Base-by-base conservation (phyloP, 2,113 vertebrate species). In the Phainopepla nitens region DNA sequence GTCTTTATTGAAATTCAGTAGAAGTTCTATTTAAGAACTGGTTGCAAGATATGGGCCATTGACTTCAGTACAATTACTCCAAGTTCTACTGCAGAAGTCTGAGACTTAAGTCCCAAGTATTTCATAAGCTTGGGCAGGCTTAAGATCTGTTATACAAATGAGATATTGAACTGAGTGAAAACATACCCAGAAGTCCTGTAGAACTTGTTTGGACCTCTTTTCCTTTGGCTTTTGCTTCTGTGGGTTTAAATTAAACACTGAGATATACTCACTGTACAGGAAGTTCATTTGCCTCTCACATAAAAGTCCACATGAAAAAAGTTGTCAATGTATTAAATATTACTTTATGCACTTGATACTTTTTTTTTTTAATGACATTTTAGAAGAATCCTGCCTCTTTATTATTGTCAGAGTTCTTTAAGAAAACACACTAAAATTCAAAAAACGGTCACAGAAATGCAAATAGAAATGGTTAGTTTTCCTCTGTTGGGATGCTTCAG, bases 1-100 rank as follows among this genome's bases (percentile, higher is more conserved):
- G n/a, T 79, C 91, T 94, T 84, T 87, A 84, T 68, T 75, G 91
- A 95, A 95, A 94, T 81, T 76, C 68, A 92, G 72, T 82, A 69
- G 31, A 96, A 94, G 89, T 91, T 93, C 78, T 82, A 27, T 87
- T 97, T 96, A 94, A 95, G 84, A 96, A 94, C 84, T 69, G 62
- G 87, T 90, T 54, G 78, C 66, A 93, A 65, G 89, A 91, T 47
- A 96, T 39, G 91, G 95, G 50, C 84, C 84, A 95, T 93, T 96
- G 91, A 85, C 82, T 96, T 93, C 54, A 54, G 33, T 58, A 73
- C 91, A 91, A 89, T 96, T 95, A 96, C 61, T 90, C 50, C 66
- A 80, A 85, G 70, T 89, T 82, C 27, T 69, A 69, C 39, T 58
- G 54, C 50, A 72, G 50, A 75, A 80, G 27, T 71, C 60, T 84